Percentiles rank a stretch among this genome's conserved stretches.
Conservation (phyloP, 2,888 invertebrate genomes). For the Pheosia tremula region DNA sequence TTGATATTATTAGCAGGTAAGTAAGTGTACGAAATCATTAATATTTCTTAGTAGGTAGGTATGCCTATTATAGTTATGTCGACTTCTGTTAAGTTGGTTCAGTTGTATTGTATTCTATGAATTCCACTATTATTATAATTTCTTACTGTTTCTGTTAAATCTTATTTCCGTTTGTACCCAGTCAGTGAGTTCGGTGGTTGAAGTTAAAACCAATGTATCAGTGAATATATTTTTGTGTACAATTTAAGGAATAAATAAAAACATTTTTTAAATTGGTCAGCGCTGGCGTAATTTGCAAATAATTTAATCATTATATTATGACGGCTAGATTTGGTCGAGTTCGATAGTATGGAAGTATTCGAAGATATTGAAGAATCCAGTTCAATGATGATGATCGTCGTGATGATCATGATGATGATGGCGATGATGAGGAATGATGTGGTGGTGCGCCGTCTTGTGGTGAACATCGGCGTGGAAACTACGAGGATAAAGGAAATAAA, state of each 20-base stretch:
- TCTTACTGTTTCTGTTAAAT: too few relatives aligned
- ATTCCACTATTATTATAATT: too few relatives aligned
- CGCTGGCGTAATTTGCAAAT: constrained; percentile 49
- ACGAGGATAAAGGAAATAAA: constrained; percentile 25
- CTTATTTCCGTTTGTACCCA: too few relatives aligned
- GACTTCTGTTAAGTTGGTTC: too few relatives aligned
- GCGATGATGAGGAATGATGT: constrained; percentile 48
- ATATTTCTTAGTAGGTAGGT: too few relatives aligned
- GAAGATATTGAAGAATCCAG: constrained; percentile 40
- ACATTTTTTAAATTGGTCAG: constrained; percentile 50
- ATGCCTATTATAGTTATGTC: too few relatives aligned
- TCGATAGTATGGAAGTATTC: constrained; percentile 35
- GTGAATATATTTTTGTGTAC: background rate
- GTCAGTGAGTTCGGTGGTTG: too few relatives aligned
- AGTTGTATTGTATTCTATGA: too few relatives aligned
- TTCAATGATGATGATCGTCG: constrained; percentile 47
- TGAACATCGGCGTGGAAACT: constrained; percentile 68
- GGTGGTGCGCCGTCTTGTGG: constrained; percentile 61
- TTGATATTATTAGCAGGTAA: too few relatives aligned
- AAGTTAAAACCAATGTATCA: too few relatives aligned
- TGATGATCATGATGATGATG: constrained; percentile 40
- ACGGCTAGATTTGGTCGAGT: constrained; percentile 43
- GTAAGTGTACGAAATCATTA: too few relatives aligned
- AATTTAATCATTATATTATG: constrained; percentile 28
- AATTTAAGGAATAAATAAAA: constrained; percentile 15